Base-by-base conservation (phyloP, 2,113 vertebrate genomes). In the Oceanodroma tethys region DNA sequence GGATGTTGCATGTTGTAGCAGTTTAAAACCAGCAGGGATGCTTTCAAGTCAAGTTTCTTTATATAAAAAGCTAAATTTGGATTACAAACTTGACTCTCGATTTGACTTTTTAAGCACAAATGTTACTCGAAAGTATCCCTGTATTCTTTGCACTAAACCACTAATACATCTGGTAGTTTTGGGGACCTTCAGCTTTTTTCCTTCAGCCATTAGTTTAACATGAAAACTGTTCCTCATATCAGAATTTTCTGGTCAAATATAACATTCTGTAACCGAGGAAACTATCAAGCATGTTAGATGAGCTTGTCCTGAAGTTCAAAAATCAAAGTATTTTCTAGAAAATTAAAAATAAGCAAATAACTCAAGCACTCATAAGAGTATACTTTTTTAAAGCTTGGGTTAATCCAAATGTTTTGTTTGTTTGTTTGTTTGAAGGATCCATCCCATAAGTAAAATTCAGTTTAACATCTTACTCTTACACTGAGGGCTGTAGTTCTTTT, bases 1-100 rank as follows among this genome's bases (percentile, higher is more conserved):
- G 90, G 72, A 30, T 87, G 58, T 76, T 95, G 52, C 32, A 6
- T 88, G 70, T 79, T 81, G 86, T 66, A 88, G 38, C 27, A 81
- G 48, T 86, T 96, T 81, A 47, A 94, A 95, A 86, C 40, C 81
- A 59, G 42, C 74, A 93, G 86, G 92, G 48, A 59, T 76, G 70
- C 22, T 97, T 98, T 94, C 20, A 97, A 88, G 74, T 81, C n/a
- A 43, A 42, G 11, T 78, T 94, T 95, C 70, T 79, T 86, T 36
- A 63, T 75, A 95, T 68, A 36, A 91, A 97, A 97, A 86, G 36
- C 10, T 93, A 90, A 86, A 86, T 84, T 88, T 73, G 62, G 70
- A 94, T 76, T 75, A 60, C 11, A 80, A 80, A 94, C 42, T 80
- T 93, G 47, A 88, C 30, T 81, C 25, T 67, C 19, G 27, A 60